These are phyloP conservation scores for Deilephila elpenor DNA, from an alignment of 2,888 invertebrate species.

Conservation along the genomic window DNA sequence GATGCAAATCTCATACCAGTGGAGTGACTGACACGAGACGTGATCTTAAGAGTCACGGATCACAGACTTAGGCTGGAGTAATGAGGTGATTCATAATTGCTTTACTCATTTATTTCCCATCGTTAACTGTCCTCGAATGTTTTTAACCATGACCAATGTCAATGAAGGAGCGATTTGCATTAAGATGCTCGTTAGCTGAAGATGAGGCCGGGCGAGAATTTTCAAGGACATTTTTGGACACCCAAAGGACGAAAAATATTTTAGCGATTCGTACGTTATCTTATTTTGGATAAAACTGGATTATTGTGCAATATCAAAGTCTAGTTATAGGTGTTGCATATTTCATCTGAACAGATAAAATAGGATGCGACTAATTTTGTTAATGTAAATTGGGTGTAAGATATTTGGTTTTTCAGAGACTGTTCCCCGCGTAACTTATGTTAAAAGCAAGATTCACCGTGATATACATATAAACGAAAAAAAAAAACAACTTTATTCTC, in stretches of 20 bases:
- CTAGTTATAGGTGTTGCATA: no score
- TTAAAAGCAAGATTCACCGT: no score
- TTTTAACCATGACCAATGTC: not conserved
- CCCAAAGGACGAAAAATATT: not conserved
- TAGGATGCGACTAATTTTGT: no score
- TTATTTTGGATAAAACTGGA: no score
- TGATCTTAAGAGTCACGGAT: not conserved
- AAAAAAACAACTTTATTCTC: no score
- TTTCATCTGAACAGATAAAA: no score
- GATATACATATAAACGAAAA: no score
- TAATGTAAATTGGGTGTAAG: no score
- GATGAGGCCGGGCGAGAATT: not conserved
- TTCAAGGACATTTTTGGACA: not conserved
- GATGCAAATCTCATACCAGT: no score
- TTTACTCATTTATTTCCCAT: not conserved
- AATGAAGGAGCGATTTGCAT: constrained; percentile 1
- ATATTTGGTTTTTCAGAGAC: no score
- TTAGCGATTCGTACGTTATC: not conserved
- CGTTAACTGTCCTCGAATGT: not conserved
- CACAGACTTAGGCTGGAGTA: not conserved
- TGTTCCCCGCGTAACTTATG: no score
- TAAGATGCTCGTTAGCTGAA: not conserved
- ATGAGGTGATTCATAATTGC: not conserved
- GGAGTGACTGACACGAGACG: not conserved
- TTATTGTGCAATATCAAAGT: no score